Conservation (phyloP, 2,113 vertebrate species). For the Noturus placidus region DNA sequence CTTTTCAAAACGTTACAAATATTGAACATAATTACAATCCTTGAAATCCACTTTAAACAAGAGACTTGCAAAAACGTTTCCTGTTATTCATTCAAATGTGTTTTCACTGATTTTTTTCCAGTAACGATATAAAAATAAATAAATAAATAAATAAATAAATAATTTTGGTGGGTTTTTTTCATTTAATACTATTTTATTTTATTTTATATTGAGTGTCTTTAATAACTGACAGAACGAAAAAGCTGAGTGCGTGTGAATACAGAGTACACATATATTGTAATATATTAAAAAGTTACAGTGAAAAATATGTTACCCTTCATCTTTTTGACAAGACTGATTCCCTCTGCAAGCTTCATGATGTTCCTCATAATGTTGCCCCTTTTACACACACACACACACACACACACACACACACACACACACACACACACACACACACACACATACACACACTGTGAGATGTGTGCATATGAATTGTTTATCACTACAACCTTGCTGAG, state of each 20-base stretch:
- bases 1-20: neutral
- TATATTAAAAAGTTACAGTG: neutral
- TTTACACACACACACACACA: neutral
- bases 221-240: neutral
- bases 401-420: neutral
- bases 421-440: neutral
- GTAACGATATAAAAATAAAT: neutral
- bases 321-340: neutral
- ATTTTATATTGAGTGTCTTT: neutral
- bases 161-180: too few species aligned
- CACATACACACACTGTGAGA: neutral
- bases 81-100: neutral
- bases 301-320: neutral
- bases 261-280: neutral
- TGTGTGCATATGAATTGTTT: neutral
- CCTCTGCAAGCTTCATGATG: neutral
- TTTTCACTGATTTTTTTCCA: neutral
- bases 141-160: neutral
- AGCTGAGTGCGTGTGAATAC: neutral
- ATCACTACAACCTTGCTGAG: neutral
- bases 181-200: neutral
- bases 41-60: neutral
- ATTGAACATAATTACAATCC: neutral
- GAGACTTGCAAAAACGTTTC: neutral
- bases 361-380: neutral